These are phyloP conservation scores for Tupaia chinensis DNA, from an alignment of 2,113 vertebrate genomes.

Conservation along the genomic window DNA sequence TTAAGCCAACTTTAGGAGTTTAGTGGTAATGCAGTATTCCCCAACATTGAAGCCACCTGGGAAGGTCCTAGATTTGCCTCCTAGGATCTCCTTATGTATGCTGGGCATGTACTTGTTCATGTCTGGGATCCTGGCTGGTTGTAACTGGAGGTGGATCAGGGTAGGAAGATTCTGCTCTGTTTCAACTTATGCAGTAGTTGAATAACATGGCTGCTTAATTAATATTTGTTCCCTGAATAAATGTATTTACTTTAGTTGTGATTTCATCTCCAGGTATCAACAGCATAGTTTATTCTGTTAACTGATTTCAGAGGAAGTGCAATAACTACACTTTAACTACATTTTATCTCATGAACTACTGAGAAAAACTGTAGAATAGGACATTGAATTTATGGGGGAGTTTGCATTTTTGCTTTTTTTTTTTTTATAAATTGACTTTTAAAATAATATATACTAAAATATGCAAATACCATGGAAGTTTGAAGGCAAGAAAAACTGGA, in stretches of 20 bases:
- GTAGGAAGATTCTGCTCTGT: too few species aligned
- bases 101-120: too few species aligned
- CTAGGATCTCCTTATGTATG: too few species aligned
- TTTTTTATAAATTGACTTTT: background rate
- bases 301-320: constrained; percentile 35
- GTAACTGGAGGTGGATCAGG: too few species aligned
- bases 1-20: too few species aligned
- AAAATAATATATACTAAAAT: background rate
- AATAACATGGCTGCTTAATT: background rate
- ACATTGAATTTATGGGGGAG: background rate
- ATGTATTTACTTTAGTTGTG: constrained; percentile 47
- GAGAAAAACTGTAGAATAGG: background rate
- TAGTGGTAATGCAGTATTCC: too few species aligned
- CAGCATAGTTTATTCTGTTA: background rate
- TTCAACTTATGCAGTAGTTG: background rate
- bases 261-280: constrained; percentile 17
- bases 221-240: constrained; percentile 54
- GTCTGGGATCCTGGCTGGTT: too few species aligned
- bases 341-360: background rate
- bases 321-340: background rate
- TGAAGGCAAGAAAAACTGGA: background rate
- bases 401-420: background rate
- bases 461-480: background rate
- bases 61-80: too few species aligned
- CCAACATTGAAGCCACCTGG: too few species aligned